Base-by-base conservation (phyloP, 2,888 invertebrate genomes). In the Drosophila affinis region DNA sequence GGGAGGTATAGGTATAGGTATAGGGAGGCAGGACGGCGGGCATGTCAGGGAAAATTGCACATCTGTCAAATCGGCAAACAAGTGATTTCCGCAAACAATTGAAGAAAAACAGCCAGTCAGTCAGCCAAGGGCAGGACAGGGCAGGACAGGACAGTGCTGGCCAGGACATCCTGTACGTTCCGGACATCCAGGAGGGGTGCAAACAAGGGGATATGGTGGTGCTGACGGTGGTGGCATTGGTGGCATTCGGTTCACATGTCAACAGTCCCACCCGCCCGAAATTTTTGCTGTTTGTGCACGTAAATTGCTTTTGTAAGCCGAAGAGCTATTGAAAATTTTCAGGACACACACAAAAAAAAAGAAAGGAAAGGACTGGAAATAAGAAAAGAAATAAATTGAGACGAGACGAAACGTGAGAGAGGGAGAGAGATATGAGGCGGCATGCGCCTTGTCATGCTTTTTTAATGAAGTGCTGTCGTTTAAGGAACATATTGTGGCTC, bases 81-180 rank as follows among this genome's bases (percentile, higher is more conserved):
- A 88, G 89, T 88, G 87, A 88, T 88, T 87, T 87, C 85, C 85
- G 89, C 86, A 88, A 88, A 87, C 88, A 87, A 87, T 87, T 88
- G 79, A 78, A 81, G 82, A 68, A 76, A 84, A 79, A 84, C 77
- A 82, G 85, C 74, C 87, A 86, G 81, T 86, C 86, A 81, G 81
- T 44, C 46, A 34, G 55, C 12, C 12, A 12, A 34, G 34, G 27
- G 29, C 47, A 47, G 29, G n/a, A 18, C 39, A 34, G 55, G 17
- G 27, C 49, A 27, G 12, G n/a, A 12, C 46, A 29, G 27, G 17
- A 24, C 34, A 49, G 54, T 27, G 24, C 48, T 34, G 14, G 32
- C 12, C 34, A 34, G 12, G 34, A 48, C 24, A 55, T 46, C 2
- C 32, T 12, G 44, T 54, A 29, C 39, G 51, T 9, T 29, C 29